Percentiles rank a stretch among this genome's conserved stretches.
phyloP scores from a whole-genome alignment of 1,140 invertebrate species.

The Caenorhabditis remanei region DNA sequence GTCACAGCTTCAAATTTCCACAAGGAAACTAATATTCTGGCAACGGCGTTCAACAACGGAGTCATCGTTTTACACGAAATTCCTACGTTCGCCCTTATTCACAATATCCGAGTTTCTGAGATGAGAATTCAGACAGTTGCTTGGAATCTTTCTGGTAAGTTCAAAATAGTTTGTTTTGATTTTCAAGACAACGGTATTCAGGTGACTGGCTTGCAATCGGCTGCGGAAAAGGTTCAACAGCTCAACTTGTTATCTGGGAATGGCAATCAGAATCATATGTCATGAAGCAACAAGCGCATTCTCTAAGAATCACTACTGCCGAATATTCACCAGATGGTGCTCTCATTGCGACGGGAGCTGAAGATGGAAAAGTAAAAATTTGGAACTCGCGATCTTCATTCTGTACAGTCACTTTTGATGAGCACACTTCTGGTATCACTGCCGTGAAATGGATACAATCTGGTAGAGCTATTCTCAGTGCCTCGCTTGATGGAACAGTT shows the following conservation, averaged over 20 bases:
- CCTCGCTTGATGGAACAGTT: slow-evolving; percentile 93
- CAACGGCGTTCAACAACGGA: slow-evolving; percentile 88
- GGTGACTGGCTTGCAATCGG: slow-evolving; percentile 96
- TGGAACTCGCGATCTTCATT: slow-evolving; percentile 92
- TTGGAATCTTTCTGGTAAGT: slow-evolving; percentile 83
- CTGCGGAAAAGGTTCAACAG: slow-evolving; percentile 83
- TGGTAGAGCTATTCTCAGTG: slow-evolving; percentile 90
- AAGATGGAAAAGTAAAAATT: slow-evolving; percentile 93
- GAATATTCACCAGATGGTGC: slow-evolving; percentile 91
- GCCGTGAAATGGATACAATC: slow-evolving; percentile 88
- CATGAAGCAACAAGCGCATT: slow-evolving; percentile 94
- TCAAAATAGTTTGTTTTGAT: background rate
- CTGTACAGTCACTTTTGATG: slow-evolving; percentile 93
- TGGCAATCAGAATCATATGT: slow-evolving; percentile 99
- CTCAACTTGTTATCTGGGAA: slow-evolving; percentile 93
- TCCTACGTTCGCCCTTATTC: slow-evolving; percentile 91
- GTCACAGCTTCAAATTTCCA: slow-evolving; percentile 62
- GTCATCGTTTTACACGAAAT: slow-evolving; percentile 91
- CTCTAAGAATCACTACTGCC: slow-evolving; percentile 61
- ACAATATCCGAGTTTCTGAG: slow-evolving; percentile 84
- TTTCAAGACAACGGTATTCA: background rate
- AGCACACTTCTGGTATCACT: slow-evolving; percentile 88
- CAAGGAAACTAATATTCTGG: slow-evolving; percentile 58
- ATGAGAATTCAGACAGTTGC: slow-evolving; percentile 86
- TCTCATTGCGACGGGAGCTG: slow-evolving; percentile 90